Percentiles rank a stretch among this genome's conserved stretches.
Conservation (phyloP, 2,888 invertebrate genomes). For the Dascillus cervinus region DNA sequence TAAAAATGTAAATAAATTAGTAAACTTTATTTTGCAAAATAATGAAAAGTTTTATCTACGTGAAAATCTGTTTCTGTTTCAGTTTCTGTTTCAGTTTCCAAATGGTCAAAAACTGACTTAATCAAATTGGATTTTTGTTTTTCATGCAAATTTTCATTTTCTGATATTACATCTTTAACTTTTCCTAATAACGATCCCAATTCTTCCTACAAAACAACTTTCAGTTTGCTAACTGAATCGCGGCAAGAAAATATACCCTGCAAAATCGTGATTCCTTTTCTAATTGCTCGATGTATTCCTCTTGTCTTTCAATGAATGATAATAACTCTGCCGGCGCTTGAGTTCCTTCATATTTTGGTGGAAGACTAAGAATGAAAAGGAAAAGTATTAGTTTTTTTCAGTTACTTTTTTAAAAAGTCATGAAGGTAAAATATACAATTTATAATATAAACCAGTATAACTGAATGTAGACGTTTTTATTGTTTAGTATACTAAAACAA, state of each 20-base stretch:
- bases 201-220: conserved; percentile 52
- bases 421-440: too few relatives aligned
- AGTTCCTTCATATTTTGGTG: not conserved
- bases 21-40: conserved; percentile 17
- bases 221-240: not conserved
- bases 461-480: too few relatives aligned
- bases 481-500: too few relatives aligned
- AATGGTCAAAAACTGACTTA: conserved; percentile 53
- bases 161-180: conserved; percentile 78
- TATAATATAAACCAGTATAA: too few relatives aligned
- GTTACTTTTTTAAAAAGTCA: too few relatives aligned
- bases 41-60: too few relatives aligned
- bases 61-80: conserved; percentile 33
- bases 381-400: too few relatives aligned
- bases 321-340: conserved; percentile 60
- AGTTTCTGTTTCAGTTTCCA: conserved; percentile 46
- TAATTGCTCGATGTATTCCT: conserved; percentile 79
- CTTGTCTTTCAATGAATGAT: conserved; percentile 76
- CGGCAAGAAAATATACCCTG: conserved; percentile 45
- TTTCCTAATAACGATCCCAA: conserved; percentile 68
- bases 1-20: conserved; percentile 10
- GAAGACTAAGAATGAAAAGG: too few relatives aligned
- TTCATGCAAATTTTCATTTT: conserved; percentile 74
- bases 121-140: conserved; percentile 49
- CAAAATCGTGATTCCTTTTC: conserved; percentile 81